Conservation (phyloP, 2,888 invertebrate genomes). For the Apamea anceps region DNA sequence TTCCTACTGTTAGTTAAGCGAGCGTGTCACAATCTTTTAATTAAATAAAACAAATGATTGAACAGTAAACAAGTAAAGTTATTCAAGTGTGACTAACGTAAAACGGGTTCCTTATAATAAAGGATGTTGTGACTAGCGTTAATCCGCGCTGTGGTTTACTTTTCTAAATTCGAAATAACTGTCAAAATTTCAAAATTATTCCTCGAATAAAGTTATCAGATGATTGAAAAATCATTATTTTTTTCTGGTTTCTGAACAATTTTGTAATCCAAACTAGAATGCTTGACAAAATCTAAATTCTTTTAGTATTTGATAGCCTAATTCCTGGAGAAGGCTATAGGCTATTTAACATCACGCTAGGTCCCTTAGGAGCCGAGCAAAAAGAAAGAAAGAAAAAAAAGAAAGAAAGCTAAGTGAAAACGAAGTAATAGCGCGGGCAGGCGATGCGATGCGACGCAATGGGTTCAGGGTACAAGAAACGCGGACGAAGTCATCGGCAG, state of each 20-base stretch:
- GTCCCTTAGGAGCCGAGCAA: too few relatives aligned
- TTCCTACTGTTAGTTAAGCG: constrained; percentile 45
- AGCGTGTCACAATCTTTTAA: constrained; percentile 71
- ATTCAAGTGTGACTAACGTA: constrained; percentile 58
- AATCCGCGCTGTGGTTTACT: constrained; percentile 25
- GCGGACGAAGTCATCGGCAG: too few relatives aligned
- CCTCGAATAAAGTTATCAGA: too few relatives aligned
- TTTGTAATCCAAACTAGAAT: not conserved
- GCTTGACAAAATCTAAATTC: not conserved
- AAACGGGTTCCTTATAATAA: constrained; percentile 49
- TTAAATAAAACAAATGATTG: constrained; percentile 77
- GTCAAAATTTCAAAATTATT: too few relatives aligned
- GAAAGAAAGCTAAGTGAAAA: too few relatives aligned
- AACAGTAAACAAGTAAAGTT: constrained; percentile 65
- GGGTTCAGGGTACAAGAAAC: too few relatives aligned
- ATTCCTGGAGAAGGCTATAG: too few relatives aligned
- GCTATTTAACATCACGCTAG: too few relatives aligned
- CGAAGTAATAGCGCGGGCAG: too few relatives aligned
- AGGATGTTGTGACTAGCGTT: constrained; percentile 38
- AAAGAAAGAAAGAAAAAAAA: too few relatives aligned
- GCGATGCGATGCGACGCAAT: too few relatives aligned
- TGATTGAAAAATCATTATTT: not conserved
- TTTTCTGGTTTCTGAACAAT: not conserved
- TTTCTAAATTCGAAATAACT: not conserved
- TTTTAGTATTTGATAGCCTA: too few relatives aligned